A percentile compares a stretch with the other conserved stretches of the same genome.
Conservation (phyloP, 2,888 invertebrate genomes). For the Cyaniris semiargus region DNA sequence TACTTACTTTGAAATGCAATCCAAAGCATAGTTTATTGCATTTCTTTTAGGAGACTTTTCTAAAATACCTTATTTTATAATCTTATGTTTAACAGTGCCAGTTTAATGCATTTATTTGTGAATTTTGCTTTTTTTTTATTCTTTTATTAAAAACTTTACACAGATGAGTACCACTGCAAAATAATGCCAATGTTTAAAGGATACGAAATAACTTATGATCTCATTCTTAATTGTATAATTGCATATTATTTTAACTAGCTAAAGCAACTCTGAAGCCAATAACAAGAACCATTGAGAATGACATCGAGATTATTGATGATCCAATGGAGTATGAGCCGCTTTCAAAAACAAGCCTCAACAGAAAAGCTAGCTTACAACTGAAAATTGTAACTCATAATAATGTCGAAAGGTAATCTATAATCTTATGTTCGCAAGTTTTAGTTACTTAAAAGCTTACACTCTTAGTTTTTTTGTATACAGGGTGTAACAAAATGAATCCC, state of each 20-base stretch:
- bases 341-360: slow-evolving; percentile 51
- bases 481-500: neutral
- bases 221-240: neutral
- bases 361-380: slow-evolving; percentile 65
- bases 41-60: neutral
- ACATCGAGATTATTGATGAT: slow-evolving; percentile 69
- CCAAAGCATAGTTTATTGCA: neutral
- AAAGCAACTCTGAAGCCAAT: slow-evolving; percentile 59
- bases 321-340: slow-evolving; percentile 59
- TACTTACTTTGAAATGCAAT: neutral
- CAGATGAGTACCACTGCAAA: too few species aligned
- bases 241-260: slow-evolving; percentile 40
- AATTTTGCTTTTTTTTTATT: too few species aligned
- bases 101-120: too few species aligned
- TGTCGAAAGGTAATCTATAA: slow-evolving; percentile 44
- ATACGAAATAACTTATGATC: neutral
- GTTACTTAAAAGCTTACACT: too few species aligned
- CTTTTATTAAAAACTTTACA: too few species aligned
- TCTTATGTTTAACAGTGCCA: too few species aligned
- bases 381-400: slow-evolving; percentile 72
- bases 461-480: too few species aligned
- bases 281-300: slow-evolving; percentile 71
- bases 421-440: neutral
- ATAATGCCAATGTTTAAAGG: neutral
- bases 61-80: neutral